Conservation (phyloP, 2,888 invertebrate genomes). For the Zygothrica quintamaculata region DNA sequence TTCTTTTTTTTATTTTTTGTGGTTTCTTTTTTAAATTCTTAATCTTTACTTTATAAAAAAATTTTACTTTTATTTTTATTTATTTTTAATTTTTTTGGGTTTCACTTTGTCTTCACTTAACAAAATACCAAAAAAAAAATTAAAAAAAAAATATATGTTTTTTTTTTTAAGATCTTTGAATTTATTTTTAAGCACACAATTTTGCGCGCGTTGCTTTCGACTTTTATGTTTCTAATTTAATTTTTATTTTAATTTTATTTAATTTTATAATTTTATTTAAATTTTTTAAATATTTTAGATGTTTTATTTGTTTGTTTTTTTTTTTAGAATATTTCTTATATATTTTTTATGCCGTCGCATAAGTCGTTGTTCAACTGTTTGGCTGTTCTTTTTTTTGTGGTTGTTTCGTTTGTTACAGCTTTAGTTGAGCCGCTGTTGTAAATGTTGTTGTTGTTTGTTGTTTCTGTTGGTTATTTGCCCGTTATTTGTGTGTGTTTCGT, state of each 20-base stretch:
- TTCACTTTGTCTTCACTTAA: neutral
- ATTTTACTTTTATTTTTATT: no score
- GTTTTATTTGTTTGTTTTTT: neutral
- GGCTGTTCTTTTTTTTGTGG: slow-evolving; percentile 23
- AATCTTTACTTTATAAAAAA: no score
- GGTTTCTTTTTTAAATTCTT: no score
- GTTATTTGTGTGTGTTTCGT: no score
- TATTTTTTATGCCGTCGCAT: slow-evolving; percentile 24
- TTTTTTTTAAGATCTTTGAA: neutral
- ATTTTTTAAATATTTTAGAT: slow-evolving; percentile 12
- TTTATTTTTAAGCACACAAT: slow-evolving; percentile 39
- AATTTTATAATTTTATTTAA: slow-evolving; percentile 7
- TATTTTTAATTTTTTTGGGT: neutral
- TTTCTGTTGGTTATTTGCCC: slow-evolving; percentile 23
- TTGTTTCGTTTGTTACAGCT: slow-evolving; percentile 5
- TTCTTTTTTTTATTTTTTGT: neutral
- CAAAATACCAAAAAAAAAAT: slow-evolving; percentile 21
- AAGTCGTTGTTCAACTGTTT: slow-evolving; percentile 14
- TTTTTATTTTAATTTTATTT: neutral
- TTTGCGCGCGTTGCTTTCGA: slow-evolving; percentile 62
- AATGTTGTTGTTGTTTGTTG: slow-evolving; percentile 39
- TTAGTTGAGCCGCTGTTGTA: slow-evolving; percentile 22
- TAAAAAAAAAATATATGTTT: slow-evolving; percentile 30
- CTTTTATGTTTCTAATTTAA: slow-evolving; percentile 17
- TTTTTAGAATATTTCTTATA: slow-evolving; percentile 4